Evolutionary conservation across 2,888 invertebrate genomes (phyloP).

Genomic region (Fabriciana adippe): DNA sequence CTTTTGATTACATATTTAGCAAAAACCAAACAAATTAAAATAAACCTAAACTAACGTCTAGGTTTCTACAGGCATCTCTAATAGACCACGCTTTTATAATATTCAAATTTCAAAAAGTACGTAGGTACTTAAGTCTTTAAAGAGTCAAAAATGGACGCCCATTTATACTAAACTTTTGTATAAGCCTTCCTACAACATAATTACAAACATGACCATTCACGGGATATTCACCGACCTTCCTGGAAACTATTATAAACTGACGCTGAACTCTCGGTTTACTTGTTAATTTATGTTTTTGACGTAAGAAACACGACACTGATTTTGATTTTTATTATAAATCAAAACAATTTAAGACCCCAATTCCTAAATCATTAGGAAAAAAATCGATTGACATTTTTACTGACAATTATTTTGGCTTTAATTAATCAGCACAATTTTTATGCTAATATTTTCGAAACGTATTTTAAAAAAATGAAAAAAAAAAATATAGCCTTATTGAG

Average conservation of each 20-base stretch:
- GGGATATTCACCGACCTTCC: constrained; percentile 20
- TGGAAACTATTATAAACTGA: constrained; percentile 16
- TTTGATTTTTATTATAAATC: constrained; percentile 7
- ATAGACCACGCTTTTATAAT: background rate
- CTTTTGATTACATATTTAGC: too few species aligned
- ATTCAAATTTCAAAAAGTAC: background rate
- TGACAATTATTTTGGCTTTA: too few species aligned
- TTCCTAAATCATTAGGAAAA: too few species aligned
- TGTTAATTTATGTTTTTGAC: background rate
- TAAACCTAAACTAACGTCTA: too few species aligned
- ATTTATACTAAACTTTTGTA: constrained; percentile 13
- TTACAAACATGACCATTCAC: constrained; percentile 21
- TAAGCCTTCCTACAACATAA: constrained; percentile 14
- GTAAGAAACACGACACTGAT: constrained; percentile 7
- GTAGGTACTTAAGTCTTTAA: constrained; percentile 14
- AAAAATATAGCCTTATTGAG: too few species aligned
- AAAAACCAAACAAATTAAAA: too few species aligned
- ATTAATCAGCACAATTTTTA: too few species aligned
- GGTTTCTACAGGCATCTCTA: too few species aligned
- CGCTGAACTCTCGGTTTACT: background rate
- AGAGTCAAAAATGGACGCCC: constrained; percentile 5
- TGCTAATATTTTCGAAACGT: too few species aligned
- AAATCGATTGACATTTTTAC: too few species aligned
- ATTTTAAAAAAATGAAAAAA: too few species aligned
- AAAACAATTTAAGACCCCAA: background rate